Base-by-base conservation (phyloP, 2,888 invertebrate species). In the Agriopis aurantiaria region DNA sequence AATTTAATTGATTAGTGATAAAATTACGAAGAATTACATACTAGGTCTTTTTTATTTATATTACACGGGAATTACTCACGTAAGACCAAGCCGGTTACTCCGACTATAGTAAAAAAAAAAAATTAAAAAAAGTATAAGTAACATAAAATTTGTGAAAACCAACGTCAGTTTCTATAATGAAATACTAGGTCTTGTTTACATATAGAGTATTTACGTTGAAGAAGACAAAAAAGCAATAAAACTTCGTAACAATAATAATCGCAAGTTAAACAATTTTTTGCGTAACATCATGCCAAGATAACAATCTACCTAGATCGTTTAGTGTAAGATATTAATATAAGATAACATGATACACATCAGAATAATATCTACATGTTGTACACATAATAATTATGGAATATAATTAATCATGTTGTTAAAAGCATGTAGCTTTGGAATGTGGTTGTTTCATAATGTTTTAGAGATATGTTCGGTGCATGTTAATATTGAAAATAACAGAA, bases 341-440 rank as follows among this genome's bases (percentile, higher is more conserved):
- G 59, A 68, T 68, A 60, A 57, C 23, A 64, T 43, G 56, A 45
- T 57, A 40, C 51, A 58, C 60, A 57, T 56, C 60, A 40, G 51
- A 69, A 64, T 58, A 51, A 68, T 55, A 14, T 40, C 17, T 62
- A 51, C 48, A 5, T 40, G 48, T 60, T 10, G 46, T 33, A 53
- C 17, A 52, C 17, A 23, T 65, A 41, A 60, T 60, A 59, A 59
- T 55, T 60, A 41, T 68, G 7, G 59, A 55, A 60, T 60, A 69
- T 60, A 69, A 69, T 69, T 49, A 65, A 56, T 65, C 55, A 62
- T 52, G 53, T 33, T 56, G 55, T 9, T 53, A n/a, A 46, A 17
- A 49, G 7, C 55, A 17, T 69, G 63, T 43, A n/a, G 56, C 46
- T 14, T 46, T 46, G 53, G 63, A 65, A 69, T 69, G 69, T 61